These are phyloP conservation scores for Chloroclystis v-ata DNA, from an alignment of 2,888 invertebrate genomes.

Conservation along the genomic window DNA sequence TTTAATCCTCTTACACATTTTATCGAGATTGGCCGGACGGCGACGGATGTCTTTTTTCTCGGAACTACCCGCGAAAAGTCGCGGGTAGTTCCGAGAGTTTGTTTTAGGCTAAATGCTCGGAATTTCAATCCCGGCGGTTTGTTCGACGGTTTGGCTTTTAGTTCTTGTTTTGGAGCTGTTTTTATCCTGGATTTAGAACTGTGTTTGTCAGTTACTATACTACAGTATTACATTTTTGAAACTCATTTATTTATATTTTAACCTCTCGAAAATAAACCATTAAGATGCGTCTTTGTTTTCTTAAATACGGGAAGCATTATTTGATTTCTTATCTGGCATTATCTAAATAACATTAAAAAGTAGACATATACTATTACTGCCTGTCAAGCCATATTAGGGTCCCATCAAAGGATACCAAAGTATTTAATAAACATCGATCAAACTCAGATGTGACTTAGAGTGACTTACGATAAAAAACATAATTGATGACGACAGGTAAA, in stretches of 20 bases:
- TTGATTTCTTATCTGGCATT: too few relatives aligned
- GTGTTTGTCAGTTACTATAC: too few relatives aligned
- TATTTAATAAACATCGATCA: constrained; percentile 70
- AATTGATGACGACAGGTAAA: constrained; percentile 72
- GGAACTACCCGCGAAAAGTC: background rate
- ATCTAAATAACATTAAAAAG: constrained; percentile 32
- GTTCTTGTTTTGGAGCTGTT: background rate
- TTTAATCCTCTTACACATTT: constrained; percentile 74
- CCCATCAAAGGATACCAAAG: constrained; percentile 38
- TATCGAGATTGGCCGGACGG: constrained; percentile 58
- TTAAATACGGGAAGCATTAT: too few relatives aligned
- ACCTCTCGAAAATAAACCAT: too few relatives aligned
- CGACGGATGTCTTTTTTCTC: constrained; percentile 8
- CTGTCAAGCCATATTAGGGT: constrained; percentile 29
- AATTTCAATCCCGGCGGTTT: constrained; percentile 3
- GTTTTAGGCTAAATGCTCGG: constrained; percentile 2
- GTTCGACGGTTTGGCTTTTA: background rate
- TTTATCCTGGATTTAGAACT: constrained; percentile 2
- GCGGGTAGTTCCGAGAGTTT: too few relatives aligned
- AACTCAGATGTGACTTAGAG: constrained; percentile 59
- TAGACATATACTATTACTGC: constrained; percentile 31
- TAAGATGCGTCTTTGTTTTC: too few relatives aligned
- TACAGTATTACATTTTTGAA: too few relatives aligned
- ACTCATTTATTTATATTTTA: too few relatives aligned
- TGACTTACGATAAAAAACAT: constrained; percentile 62